These are phyloP conservation scores for Metridium senile DNA, from an alignment of 92 coral and sea anemone genomes.

Conservation along the genomic window DNA sequence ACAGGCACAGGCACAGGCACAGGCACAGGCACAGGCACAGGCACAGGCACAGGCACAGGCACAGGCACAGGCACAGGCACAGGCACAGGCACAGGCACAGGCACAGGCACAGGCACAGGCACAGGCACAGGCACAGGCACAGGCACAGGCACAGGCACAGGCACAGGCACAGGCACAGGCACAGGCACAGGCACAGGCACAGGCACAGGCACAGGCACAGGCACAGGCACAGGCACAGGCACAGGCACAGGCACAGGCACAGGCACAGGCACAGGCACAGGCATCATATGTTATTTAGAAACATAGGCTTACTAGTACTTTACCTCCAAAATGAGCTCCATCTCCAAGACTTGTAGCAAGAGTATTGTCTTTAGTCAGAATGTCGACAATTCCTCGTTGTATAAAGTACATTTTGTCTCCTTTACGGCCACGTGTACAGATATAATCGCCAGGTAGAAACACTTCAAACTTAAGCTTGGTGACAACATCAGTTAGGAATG, in stretches of 20 bases:
- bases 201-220: no score
- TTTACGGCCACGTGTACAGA: slow-evolving; percentile 82
- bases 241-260: background rate
- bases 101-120: no score
- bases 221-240: background rate
- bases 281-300: background rate
- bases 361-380: slow-evolving; percentile 76
- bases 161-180: no score
- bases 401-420: slow-evolving; percentile 97
- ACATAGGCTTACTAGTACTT: background rate
- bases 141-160: no score
- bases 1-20: no score
- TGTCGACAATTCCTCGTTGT: slow-evolving; percentile 95
- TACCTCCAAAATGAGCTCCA: slow-evolving; percentile 99
- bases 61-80: no score
- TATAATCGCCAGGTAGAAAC: slow-evolving; percentile 90
- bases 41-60: no score
- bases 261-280: background rate
- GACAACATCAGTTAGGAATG: slow-evolving; percentile 70
- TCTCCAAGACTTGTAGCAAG: slow-evolving; percentile 97
- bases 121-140: no score
- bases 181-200: no score
- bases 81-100: no score
- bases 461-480: slow-evolving; percentile 82
- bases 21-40: no score